Percentiles rank a stretch among this genome's conserved stretches.
Evolutionary conservation across 2,888 invertebrate genomes (phyloP).

Genomic region (Temnothorax unifasciatus): DNA sequence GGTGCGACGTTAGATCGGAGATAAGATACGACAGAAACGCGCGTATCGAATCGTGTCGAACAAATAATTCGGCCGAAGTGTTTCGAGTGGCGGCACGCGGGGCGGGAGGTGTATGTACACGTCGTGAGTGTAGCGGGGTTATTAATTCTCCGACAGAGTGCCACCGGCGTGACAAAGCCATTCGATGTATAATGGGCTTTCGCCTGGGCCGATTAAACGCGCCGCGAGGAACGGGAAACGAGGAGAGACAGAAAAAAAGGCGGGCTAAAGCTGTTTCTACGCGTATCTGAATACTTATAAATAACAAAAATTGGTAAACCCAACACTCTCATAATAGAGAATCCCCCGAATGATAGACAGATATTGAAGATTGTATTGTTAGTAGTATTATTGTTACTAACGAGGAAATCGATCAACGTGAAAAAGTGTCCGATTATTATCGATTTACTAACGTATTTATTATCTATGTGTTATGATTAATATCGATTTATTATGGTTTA

Average conservation of each 20-base stretch:
- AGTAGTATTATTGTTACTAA: constrained; percentile 2
- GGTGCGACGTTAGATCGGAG: constrained; percentile 73
- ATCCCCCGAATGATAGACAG: neutral
- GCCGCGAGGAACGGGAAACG: constrained; percentile 28
- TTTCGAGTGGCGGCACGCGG: constrained; percentile 59
- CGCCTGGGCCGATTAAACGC: constrained; percentile 73
- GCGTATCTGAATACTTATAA: neutral
- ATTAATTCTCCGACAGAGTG: constrained; percentile 73
- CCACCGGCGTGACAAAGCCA: constrained; percentile 76
- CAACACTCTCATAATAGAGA: neutral
- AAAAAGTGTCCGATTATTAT: neutral
- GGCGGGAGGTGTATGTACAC: constrained; percentile 55
- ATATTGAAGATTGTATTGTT: neutral
- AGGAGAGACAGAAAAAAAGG: constrained; percentile 38
- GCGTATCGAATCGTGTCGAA: constrained; percentile 76
- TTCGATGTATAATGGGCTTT: constrained; percentile 77
- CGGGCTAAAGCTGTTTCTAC: neutral
- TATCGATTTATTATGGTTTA: neutral
- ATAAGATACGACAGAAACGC: constrained; percentile 74
- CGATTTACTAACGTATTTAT: neutral
- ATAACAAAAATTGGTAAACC: constrained; percentile 16
- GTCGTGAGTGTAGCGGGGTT: constrained; percentile 70
- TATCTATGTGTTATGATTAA: too few relatives aligned
- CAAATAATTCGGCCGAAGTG: constrained; percentile 75
- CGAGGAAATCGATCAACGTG: neutral